Percentiles rank a stretch among this genome's conserved stretches.
phyloP scores from a whole-genome alignment of 2,888 invertebrate genomes.

The Xanthorhoe designata region DNA sequence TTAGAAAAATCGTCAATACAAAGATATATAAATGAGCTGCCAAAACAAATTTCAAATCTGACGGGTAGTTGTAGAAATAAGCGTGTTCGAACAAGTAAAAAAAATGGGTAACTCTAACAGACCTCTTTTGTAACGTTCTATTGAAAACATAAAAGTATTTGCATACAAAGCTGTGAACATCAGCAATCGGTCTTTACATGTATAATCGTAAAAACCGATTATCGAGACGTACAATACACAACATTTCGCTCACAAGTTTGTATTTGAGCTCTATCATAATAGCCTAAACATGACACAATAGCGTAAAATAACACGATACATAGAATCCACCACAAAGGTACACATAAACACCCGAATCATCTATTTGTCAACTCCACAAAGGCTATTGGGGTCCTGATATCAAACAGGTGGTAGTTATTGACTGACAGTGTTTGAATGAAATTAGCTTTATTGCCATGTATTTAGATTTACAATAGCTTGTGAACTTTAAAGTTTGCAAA shows the following conservation, averaged over 20 bases:
- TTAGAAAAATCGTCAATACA: too few species aligned
- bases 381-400: slow-evolving; percentile 32
- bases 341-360: slow-evolving; percentile 38
- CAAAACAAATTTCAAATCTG: too few species aligned
- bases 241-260: neutral
- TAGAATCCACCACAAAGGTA: slow-evolving; percentile 15
- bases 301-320: slow-evolving; percentile 7
- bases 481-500: neutral
- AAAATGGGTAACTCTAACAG: too few species aligned
- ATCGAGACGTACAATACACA: too few species aligned
- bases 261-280: neutral
- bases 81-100: too few species aligned
- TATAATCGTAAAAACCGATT: too few species aligned
- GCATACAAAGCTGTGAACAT: too few species aligned
- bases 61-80: too few species aligned
- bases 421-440: slow-evolving; percentile 18
- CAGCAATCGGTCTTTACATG: too few species aligned
- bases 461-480: slow-evolving; percentile 8
- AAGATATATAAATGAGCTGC: too few species aligned
- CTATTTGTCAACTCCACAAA: slow-evolving; percentile 43
- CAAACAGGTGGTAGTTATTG: slow-evolving; percentile 37
- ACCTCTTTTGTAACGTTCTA: too few species aligned
- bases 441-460: slow-evolving; percentile 18
- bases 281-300: slow-evolving; percentile 3
- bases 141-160: too few species aligned